Conservation (phyloP, 2,113 vertebrate species). For the Ranitomeya imitator region DNA sequence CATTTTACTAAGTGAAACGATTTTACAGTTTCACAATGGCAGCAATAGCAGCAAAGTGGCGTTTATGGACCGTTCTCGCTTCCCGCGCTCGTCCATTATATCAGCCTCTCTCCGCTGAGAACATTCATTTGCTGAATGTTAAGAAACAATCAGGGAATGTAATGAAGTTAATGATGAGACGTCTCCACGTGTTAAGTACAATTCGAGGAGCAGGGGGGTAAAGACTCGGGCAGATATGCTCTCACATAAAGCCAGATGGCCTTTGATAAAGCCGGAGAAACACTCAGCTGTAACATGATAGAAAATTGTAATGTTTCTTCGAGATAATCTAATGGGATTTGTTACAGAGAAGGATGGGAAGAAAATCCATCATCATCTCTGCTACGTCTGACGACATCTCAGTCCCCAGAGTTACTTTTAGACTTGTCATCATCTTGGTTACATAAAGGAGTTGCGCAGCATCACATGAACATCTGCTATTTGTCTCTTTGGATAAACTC, state of each 20-base stretch:
- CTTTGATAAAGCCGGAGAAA: conserved; percentile 14
- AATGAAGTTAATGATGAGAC: conserved; percentile 24
- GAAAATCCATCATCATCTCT: neutral
- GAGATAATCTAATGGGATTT: conserved; percentile 42
- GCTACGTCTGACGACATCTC: neutral
- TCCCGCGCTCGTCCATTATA: conserved; percentile 14
- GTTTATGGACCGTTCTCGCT: conserved; percentile 3
- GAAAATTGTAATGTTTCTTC: conserved; percentile 11
- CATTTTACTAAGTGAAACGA: conserved; percentile 23
- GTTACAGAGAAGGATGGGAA: neutral
- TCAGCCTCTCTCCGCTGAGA: neutral
- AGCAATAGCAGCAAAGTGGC: conserved; percentile 5
- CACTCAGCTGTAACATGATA: conserved; percentile 18
- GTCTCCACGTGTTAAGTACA: neutral
- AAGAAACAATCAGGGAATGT: conserved; percentile 17
- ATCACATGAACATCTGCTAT: neutral
- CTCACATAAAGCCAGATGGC: conserved; percentile 15
- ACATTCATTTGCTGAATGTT: conserved; percentile 13
- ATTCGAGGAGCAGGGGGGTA: neutral
- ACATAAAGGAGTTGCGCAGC: neutral
- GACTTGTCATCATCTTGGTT: neutral
- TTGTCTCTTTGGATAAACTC: neutral
- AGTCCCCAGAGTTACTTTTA: neutral
- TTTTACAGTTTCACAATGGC: conserved; percentile 8
- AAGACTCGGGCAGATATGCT: neutral